Conservation (phyloP, 2,888 invertebrate genomes). For the Uropetala carovei region DNA sequence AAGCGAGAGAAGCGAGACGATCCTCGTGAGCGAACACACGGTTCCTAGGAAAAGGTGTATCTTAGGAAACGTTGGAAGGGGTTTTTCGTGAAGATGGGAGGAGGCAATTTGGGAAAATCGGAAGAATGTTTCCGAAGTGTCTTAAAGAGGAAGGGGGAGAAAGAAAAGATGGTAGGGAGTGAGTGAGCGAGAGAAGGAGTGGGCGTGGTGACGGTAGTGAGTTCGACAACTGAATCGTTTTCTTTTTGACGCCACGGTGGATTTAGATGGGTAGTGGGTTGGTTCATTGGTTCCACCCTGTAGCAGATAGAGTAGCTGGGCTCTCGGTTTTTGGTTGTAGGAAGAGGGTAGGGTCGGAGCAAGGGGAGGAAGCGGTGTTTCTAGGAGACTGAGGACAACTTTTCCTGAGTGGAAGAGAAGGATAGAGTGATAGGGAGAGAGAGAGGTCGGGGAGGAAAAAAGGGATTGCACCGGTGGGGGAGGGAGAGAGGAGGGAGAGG, state of each 20-base stretch:
- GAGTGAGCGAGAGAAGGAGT: not conserved
- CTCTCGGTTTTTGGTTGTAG: not conserved
- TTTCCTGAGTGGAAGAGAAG: conserved; percentile 16
- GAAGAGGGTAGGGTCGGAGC: not conserved
- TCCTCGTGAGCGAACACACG: conserved; percentile 15
- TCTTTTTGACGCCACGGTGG: conserved; percentile 52
- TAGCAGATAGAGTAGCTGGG: conserved; percentile 49
- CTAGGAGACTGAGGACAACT: conserved; percentile 53
- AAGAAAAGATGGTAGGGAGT: not conserved
- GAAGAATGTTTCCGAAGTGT: not conserved
- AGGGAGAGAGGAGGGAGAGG: not conserved
- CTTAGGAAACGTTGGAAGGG: not conserved
- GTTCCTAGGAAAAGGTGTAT: conserved; percentile 38
- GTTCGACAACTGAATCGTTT: conserved; percentile 58
- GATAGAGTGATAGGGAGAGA: not conserved
- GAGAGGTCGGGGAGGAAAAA: no score
- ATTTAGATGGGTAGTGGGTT: conserved; percentile 53
- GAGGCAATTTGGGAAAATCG: not conserved
- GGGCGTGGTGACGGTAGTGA: conserved; percentile 55
- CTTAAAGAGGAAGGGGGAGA: not conserved
- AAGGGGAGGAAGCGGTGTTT: conserved; percentile 29
- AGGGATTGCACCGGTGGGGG: not conserved
- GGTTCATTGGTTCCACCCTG: conserved; percentile 60
- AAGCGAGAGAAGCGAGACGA: not conserved
- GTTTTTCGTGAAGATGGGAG: not conserved